Evolutionary conservation across 2,113 vertebrate genomes (phyloP).

Genomic region (Setophaga petechia): DNA sequence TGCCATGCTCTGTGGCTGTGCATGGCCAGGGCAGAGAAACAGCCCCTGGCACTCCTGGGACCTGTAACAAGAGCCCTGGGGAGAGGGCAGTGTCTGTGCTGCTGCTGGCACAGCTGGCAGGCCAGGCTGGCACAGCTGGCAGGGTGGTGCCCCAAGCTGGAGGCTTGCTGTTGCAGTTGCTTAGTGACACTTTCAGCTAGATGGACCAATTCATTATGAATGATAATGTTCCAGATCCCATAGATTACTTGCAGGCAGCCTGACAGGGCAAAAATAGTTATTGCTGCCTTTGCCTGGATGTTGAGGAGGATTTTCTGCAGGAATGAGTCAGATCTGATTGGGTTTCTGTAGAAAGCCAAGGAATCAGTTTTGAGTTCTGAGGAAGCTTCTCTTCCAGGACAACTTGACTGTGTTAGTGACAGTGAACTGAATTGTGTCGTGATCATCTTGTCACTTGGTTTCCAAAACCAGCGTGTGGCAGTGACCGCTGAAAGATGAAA

Average conservation of each 20-base stretch:
- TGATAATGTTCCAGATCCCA: neutral
- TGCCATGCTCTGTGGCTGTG: accelerated
- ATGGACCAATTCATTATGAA: neutral
- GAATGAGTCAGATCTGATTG: neutral
- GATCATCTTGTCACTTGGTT: neutral
- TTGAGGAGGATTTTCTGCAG: neutral
- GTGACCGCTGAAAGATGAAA: neutral
- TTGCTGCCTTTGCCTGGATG: neutral
- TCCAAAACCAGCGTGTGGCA: neutral
- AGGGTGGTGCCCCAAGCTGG: neutral
- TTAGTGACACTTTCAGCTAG: neutral
- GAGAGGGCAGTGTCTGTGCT: neutral
- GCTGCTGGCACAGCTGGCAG: neutral
- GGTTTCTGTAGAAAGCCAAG: neutral
- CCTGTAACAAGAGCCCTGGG: neutral
- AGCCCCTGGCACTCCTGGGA: neutral
- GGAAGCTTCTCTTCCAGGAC: neutral
- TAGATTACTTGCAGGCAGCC: neutral
- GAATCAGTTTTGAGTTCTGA: neutral
- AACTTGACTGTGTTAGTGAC: neutral
- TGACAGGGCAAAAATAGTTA: neutral
- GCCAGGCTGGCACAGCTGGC: neutral
- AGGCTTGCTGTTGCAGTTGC: neutral
- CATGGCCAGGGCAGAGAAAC: neutral
- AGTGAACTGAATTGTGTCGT: neutral